Percentiles rank a stretch among this genome's conserved stretches.
Conservation (phyloP, 2,797 vertebrate species). For the Pangasius sanitwongsei region DNA sequence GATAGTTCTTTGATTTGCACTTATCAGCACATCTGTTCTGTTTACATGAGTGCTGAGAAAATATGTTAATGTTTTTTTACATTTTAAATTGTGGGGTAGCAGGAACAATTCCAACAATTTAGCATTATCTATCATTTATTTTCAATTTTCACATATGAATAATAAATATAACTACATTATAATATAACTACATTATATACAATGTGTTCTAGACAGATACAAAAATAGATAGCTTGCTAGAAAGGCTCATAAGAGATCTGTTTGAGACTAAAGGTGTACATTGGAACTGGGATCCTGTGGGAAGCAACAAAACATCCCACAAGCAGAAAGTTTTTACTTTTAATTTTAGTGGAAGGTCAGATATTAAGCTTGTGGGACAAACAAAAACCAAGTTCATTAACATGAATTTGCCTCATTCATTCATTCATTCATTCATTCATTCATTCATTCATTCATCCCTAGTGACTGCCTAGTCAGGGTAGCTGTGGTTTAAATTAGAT, state of each 20-base stretch:
- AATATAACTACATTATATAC: background rate
- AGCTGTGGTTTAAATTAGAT: background rate
- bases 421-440: background rate
- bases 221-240: background rate
- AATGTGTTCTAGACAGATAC: background rate
- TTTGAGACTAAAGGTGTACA: background rate
- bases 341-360: background rate
- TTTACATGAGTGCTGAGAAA: background rate
- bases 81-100: background rate
- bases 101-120: background rate
- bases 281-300: background rate
- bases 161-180: background rate
- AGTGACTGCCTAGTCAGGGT: background rate
- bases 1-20: conserved; percentile 6
- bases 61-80: background rate
- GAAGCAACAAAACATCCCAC: background rate
- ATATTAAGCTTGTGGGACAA: background rate
- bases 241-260: background rate
- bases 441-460: background rate
- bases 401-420: background rate
- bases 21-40: background rate
- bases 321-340: background rate
- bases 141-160: conserved; percentile 5
- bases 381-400: background rate
- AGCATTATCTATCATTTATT: background rate